These are phyloP conservation scores for Plebejus argus DNA, from an alignment of 2,888 invertebrate species.

Conservation along the genomic window DNA sequence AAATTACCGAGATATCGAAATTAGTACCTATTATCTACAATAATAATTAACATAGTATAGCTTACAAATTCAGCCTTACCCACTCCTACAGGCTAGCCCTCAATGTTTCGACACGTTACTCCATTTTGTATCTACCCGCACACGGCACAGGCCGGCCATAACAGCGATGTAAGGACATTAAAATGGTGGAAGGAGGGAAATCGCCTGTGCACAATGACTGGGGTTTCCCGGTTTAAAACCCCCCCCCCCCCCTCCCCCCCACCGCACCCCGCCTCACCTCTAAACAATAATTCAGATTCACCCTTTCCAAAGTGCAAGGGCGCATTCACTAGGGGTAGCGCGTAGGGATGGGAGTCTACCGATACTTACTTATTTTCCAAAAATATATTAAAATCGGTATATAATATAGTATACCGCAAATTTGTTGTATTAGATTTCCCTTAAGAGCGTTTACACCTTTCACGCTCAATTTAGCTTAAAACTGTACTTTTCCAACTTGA, in stretches of 20 bases:
- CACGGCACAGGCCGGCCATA: slow-evolving; percentile 45
- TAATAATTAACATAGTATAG: no score
- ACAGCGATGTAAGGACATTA: slow-evolving; percentile 65
- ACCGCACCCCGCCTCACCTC: slow-evolving; percentile 52
- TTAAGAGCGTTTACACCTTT: no score
- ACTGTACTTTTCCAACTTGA: no score
- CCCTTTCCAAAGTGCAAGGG: slow-evolving; percentile 80
- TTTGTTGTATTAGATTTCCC: no score
- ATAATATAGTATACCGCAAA: no score
- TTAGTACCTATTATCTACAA: no score
- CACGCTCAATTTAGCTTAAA: no score
- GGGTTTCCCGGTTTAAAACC: slow-evolving; percentile 80
- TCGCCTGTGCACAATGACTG: slow-evolving; percentile 78
- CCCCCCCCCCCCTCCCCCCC: slow-evolving; percentile 48
- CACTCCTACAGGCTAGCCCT: neutral
- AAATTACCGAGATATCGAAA: no score
- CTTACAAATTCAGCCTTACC: neutral
- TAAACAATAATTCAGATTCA: slow-evolving; percentile 80
- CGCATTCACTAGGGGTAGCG: slow-evolving; percentile 72
- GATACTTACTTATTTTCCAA: no score
- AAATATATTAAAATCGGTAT: no score
- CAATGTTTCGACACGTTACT: neutral
- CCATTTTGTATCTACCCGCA: slow-evolving; percentile 46
- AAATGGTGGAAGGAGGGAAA: slow-evolving; percentile 78
- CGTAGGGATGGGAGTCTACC: slow-evolving; percentile 50